Evolutionary conservation across 1,140 invertebrate genomes (phyloP).

Genomic region (Drosophila albomicans): DNA sequence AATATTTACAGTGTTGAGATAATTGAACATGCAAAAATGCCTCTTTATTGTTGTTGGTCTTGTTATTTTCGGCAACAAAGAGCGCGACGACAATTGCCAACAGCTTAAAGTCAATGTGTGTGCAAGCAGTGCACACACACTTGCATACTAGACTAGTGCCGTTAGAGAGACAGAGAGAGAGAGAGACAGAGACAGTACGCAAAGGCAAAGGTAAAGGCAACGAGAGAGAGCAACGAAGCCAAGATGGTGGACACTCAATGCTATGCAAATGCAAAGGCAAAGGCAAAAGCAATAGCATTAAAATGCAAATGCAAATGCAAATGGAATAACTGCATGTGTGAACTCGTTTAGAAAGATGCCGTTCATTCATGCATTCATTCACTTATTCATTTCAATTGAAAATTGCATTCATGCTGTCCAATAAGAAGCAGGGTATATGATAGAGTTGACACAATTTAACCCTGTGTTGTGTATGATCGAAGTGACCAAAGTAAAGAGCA

Average conservation of each 20-base stretch:
- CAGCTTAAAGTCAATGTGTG: not conserved
- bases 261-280: too few relatives aligned
- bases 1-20: constrained; percentile 40
- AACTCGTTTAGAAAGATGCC: not conserved
- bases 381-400: constrained; percentile 35
- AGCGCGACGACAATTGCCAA: constrained; percentile 4
- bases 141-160: not conserved
- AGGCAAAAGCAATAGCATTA: constrained; percentile 6
- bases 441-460: not conserved
- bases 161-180: constrained; percentile 5
- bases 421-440: not conserved
- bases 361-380: constrained; percentile 38
- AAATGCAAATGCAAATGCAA: constrained; percentile 12
- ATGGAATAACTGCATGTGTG: constrained; percentile 1
- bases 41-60: constrained; percentile 13
- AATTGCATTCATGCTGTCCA: constrained; percentile 16
- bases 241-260: constrained; percentile 13
- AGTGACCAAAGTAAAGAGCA: not conserved
- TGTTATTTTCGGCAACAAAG: constrained; percentile 21
- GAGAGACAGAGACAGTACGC: not conserved
- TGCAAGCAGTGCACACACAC: not conserved
- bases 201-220: too few relatives aligned
- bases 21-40: constrained; percentile 29
- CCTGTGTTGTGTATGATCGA: not conserved
- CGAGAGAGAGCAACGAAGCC: not conserved